Evolutionary conservation across 2,888 invertebrate genomes (phyloP), one percentile per base, ranked within the genome.

Genomic region (Drosophila quasianomalipes): DNA sequence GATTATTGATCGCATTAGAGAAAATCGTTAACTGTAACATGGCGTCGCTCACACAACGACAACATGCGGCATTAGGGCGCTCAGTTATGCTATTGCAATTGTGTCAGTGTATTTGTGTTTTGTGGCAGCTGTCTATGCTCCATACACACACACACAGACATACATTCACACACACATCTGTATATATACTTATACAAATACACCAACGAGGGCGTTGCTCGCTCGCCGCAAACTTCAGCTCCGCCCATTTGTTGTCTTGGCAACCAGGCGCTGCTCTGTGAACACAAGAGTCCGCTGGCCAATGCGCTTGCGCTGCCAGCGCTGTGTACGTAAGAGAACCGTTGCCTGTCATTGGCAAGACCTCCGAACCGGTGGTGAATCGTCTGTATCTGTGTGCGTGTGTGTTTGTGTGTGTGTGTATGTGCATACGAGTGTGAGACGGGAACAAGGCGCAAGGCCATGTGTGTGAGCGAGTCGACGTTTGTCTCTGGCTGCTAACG

Each of bases 251-350:
- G 88, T 84, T 89, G 85, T 88, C 90, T 82, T 84, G 91, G 90
- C 86, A 90, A 88, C 91, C 83, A 70, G 66, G 69, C 81, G 53
- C 65, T 74, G 80, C 90, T 90, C 84, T 89, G 91, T 86, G 90
- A 84, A 84, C 76, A 78, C 72, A 90, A 87, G 87, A 88, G 87
- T 55, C 57, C 61, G 59, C n/a, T 60, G 73, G 71, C 91, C 92
- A 92, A 92, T 92, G 86, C 92, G 92, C 91, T 68, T 88, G 89
- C 91, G 91, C 84, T 89, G 78, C 69, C 60, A 39, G 49, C 58
- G 66, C 73, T 91, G 91, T 92, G 91, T 91, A 88, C 92, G 89
- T 84, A 91, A 92, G 92, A 91, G 91, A 91, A 82, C 75, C 67
- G 71, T 26, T 66, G 76, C 60, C 61, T 82, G 76, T 72, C 79